Evolutionary conservation across 35 echinoderm and acorn worm species (phyloP), one percentile per base, ranked within the genome.

Genomic region (Eucidaris tribuloides): DNA sequence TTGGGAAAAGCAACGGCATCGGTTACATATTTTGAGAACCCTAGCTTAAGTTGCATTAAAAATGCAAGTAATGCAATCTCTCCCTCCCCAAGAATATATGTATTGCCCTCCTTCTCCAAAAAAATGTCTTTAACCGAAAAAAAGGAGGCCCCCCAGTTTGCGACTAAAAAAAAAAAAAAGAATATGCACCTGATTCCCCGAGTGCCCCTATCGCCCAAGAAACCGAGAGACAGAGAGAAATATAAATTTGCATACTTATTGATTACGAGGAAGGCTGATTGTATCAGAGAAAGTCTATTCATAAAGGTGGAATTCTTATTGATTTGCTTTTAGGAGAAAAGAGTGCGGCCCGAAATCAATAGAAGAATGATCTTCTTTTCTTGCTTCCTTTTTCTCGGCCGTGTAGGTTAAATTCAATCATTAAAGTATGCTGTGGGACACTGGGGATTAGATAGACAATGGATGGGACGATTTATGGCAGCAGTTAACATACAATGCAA

Each of bases 211-310:
- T 38, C 64, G n/a, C 27, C 27, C 30, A 33, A 25, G 1, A 18
- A 68, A 68, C 38, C 2, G 28, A 35, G 64, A 11, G n/a, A n/a
- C n/a, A 68, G 31, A 33, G 35, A 68, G 64, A 68, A 68, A 68
- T 68, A 68, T 68, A 68, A 68, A 68, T 68, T 68, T 68, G 64
- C 64, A 68, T 68, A 68, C 28, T 68, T 68, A 68, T 68, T 68
- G 64, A 68, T 68, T 30, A 15, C 18, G 64, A 38, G 35, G 31
- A 34, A 68, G 64, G 64, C 15, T 33, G 64, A 68, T 68, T 38
- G 64, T 38, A 34, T 30, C 38, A 0, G 28, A 35, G 64, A 68
- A 68, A 29, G 64, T 68, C 31, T 68, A 42, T 74, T 74, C 25
- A 74, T 74, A 19, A 74, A 22, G 2, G 14, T 41, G 35, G 36